Evolutionary conservation across 2,113 vertebrate species (phyloP).

Genomic region (Hemichromis elongatus): DNA sequence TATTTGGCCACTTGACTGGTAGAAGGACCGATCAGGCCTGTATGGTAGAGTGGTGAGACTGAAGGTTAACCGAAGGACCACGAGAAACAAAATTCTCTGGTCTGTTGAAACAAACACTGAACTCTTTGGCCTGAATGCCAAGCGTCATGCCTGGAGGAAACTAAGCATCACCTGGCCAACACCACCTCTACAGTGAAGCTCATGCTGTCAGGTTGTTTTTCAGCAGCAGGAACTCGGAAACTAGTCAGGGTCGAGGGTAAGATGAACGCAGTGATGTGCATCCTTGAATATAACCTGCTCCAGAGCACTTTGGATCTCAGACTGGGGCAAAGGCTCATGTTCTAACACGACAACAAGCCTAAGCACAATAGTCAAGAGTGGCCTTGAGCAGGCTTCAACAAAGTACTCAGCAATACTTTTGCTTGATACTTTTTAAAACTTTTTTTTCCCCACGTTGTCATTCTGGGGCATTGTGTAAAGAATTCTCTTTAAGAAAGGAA

Average conservation of each 20-base stretch:
- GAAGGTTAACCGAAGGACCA: not conserved
- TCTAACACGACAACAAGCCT: not conserved
- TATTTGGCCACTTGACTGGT: not conserved
- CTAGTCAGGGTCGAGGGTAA: not conserved
- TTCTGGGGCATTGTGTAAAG: not conserved
- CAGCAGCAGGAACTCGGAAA: not conserved
- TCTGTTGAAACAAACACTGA: not conserved
- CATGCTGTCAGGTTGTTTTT: not conserved
- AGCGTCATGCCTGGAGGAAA: not conserved
- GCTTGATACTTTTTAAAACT: not conserved
- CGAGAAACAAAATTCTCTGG: not conserved
- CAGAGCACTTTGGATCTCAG: not conserved
- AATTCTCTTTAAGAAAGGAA: not conserved
- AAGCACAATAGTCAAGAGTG: not conserved
- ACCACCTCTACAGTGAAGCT: not conserved
- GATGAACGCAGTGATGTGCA: not conserved
- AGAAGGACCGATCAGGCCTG: not conserved
- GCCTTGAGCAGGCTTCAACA: not conserved
- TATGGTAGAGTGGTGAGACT: not conserved
- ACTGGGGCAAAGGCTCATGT: not conserved
- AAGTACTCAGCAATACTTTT: not conserved
- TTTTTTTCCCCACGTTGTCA: no score
- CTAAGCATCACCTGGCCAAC: not conserved
- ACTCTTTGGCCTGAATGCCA: not conserved
- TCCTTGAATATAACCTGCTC: not conserved